A percentile compares a stretch with the other conserved stretches of the same genome.
Conservation (phyloP, 92 coral and sea anemone species). For the Porites lobata region DNA sequence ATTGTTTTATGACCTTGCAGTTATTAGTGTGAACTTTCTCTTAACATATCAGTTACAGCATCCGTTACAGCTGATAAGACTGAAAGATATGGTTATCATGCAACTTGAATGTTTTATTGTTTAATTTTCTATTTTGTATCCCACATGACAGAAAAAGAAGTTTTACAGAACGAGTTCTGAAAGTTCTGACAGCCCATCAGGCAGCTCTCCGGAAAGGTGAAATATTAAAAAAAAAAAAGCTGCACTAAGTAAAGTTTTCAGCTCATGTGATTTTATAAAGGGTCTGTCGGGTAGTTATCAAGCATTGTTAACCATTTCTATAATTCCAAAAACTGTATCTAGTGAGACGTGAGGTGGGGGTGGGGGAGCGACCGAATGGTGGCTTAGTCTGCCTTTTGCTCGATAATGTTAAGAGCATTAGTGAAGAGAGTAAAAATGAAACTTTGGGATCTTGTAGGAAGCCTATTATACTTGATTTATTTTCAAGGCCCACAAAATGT, state of each 20-base stretch:
- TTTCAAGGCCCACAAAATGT: not conserved
- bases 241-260: not conserved
- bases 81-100: constrained; percentile 11
- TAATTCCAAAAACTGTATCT: no score
- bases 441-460: constrained; percentile 9
- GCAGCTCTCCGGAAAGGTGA: constrained; percentile 29
- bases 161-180: constrained; percentile 17
- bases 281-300: no score
- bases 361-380: no score
- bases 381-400: no score
- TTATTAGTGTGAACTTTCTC: not conserved
- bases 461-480: not conserved
- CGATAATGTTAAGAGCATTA: not conserved
- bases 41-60: constrained; percentile 8
- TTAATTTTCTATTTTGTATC: no score
- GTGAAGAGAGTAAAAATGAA: not conserved
- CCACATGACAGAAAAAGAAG: constrained; percentile 15
- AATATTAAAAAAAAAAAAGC: not conserved
- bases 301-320: no score
- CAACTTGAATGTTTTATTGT: not conserved
- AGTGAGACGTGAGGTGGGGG: no score
- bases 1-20: constrained; percentile 14
- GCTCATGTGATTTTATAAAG: no score
- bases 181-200: constrained; percentile 23
- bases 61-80: constrained; percentile 17